These are phyloP conservation scores for Chaenocephalus aceratus DNA, from an alignment of 2,113 vertebrate genomes.

Conservation along the genomic window DNA sequence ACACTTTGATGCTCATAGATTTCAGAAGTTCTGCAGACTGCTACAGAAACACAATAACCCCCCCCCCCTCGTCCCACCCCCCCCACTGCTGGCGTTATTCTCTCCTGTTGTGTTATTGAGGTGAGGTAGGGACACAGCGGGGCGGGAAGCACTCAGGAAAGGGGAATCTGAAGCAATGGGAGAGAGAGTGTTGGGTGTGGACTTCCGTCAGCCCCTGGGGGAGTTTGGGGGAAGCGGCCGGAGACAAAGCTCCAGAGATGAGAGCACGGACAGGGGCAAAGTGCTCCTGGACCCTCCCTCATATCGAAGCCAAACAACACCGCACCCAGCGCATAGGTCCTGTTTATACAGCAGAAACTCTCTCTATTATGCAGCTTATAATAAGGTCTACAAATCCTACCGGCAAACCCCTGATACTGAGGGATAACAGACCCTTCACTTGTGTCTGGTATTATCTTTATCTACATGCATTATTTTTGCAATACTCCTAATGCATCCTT, in stretches of 20 bases:
- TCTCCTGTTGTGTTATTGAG: constrained; percentile 27
- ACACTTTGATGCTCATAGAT: neutral
- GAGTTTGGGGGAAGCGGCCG: constrained; percentile 62
- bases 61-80: neutral
- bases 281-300: constrained; percentile 59
- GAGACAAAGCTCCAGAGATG: constrained; percentile 75
- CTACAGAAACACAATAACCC: constrained; percentile 28
- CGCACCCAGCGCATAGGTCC: constrained; percentile 40
- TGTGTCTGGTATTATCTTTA: neutral
- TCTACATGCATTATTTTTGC: neutral
- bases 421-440: neutral
- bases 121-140: constrained; percentile 29
- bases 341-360: constrained; percentile 18
- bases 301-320: constrained; percentile 21
- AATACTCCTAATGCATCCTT: too few species aligned
- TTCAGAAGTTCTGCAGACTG: constrained; percentile 1
- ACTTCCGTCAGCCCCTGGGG: constrained; percentile 66
- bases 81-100: constrained; percentile 7
- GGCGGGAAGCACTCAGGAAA: constrained; percentile 71
- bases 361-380: constrained; percentile 25
- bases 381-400: neutral
- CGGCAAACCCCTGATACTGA: neutral
- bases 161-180: constrained; percentile 47
- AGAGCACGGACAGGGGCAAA: constrained; percentile 60
- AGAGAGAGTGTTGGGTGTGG: constrained; percentile 65